Evolutionary conservation across 2,113 vertebrate species (phyloP).

Genomic region (Laticauda laticaudata): DNA sequence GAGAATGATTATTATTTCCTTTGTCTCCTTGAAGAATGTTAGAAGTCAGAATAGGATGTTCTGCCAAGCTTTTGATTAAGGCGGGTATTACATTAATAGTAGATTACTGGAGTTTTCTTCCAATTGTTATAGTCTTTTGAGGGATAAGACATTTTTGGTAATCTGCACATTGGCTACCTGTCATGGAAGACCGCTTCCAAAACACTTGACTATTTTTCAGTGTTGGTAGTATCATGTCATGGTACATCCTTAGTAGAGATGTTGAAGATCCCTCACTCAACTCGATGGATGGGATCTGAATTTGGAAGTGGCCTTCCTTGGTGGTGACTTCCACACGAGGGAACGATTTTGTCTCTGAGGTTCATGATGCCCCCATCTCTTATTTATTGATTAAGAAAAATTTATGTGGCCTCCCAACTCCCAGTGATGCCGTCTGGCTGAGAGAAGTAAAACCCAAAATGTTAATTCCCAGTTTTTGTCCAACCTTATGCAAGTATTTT

Average conservation of each 20-base stretch:
- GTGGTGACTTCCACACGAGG: background rate
- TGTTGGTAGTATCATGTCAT: background rate
- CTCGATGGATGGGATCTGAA: background rate
- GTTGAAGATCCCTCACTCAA: background rate
- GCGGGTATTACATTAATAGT: background rate
- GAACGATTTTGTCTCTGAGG: background rate
- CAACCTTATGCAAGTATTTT: background rate
- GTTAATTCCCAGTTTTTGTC: no score
- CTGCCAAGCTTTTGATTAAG: background rate
- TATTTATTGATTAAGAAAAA: background rate
- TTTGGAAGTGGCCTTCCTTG: background rate
- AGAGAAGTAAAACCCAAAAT: no score
- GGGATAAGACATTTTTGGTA: background rate
- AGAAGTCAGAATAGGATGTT: background rate
- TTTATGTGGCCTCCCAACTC: no score
- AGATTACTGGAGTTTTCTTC: background rate
- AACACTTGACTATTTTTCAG: background rate
- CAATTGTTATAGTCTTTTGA: background rate
- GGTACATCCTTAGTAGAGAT: background rate
- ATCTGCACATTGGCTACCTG: background rate
- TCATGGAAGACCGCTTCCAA: background rate
- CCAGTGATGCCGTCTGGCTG: no score
- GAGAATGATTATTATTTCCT: background rate
- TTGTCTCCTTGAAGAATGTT: background rate
- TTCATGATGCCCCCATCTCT: background rate